phyloP scores from a whole-genome alignment of 2,888 invertebrate genomes.

The Tetranychus piercei region DNA sequence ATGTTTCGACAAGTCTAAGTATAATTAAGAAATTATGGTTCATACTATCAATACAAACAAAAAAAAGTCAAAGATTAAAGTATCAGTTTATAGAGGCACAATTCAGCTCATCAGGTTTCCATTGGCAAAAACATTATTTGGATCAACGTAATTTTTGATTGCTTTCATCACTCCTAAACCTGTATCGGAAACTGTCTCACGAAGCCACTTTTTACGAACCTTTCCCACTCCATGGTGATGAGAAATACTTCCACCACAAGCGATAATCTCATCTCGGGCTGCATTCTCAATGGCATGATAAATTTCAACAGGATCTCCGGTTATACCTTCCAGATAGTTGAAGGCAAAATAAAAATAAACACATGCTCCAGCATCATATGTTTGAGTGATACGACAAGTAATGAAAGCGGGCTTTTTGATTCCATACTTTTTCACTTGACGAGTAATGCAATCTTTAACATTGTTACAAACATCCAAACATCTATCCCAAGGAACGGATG shows the following conservation, averaged over 20 bases:
- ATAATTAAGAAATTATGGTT: no score
- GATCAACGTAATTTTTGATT: slow-evolving; percentile 71
- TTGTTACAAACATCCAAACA: slow-evolving; percentile 55
- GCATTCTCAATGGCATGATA: slow-evolving; percentile 29
- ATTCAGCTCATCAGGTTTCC: slow-evolving; percentile 46
- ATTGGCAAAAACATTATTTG: slow-evolving; percentile 76
- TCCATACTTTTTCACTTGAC: slow-evolving; percentile 36
- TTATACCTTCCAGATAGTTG: slow-evolving; percentile 38
- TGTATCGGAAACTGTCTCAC: slow-evolving; percentile 57
- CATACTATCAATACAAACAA: no score
- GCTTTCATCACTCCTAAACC: slow-evolving; percentile 59
- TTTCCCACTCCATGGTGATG: slow-evolving; percentile 60
- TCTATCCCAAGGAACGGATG: slow-evolving; percentile 87
- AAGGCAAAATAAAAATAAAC: slow-evolving; percentile 86
- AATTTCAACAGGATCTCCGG: slow-evolving; percentile 24
- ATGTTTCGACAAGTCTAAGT: no score
- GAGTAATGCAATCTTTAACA: slow-evolving; percentile 59
- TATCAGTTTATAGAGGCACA: neutral
- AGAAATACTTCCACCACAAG: slow-evolving; percentile 40
- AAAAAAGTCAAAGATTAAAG: neutral
- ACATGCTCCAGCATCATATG: slow-evolving; percentile 90
- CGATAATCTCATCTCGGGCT: slow-evolving; percentile 40
- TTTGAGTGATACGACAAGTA: slow-evolving; percentile 77
- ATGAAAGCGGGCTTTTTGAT: slow-evolving; percentile 45
- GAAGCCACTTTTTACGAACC: slow-evolving; percentile 65